phyloP scores from a whole-genome alignment of 2,888 invertebrate species.

The Embidobia sp. region DNA sequence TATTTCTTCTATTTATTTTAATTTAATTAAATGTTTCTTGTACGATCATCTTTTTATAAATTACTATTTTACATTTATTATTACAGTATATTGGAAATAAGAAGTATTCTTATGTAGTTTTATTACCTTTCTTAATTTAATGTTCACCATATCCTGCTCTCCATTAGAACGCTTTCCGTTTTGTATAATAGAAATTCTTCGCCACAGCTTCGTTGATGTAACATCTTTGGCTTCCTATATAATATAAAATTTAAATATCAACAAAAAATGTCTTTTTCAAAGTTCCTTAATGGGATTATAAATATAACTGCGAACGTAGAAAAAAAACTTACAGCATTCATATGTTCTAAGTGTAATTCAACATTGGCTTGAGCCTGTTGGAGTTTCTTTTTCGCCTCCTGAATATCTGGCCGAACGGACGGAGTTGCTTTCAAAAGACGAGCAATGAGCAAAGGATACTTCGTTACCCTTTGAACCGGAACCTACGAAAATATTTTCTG shows the following conservation, averaged over 20 bases:
- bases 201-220: conserved; percentile 93
- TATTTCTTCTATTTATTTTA: too few species aligned
- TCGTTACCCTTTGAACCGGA: conserved; percentile 98
- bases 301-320: too few species aligned
- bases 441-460: conserved; percentile 95
- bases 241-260: too few species aligned
- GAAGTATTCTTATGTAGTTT: too few species aligned
- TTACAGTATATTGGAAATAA: too few species aligned
- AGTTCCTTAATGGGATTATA: too few species aligned
- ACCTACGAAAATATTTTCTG: conserved; percentile 83
- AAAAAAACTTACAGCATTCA: conserved; percentile 87
- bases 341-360: conserved; percentile 95
- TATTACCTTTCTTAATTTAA: conserved; percentile 91
- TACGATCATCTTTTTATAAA: too few species aligned
- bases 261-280: too few species aligned
- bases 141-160: conserved; percentile 94
- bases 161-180: conserved; percentile 88
- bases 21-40: too few species aligned
- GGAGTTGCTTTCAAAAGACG: conserved; percentile 96
- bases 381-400: conserved; percentile 91
- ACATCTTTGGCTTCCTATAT: conserved; percentile 93
- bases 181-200: conserved; percentile 90
- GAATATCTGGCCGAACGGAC: conserved; percentile 85
- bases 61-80: too few species aligned
- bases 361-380: conserved; percentile 95